Evolutionary conservation across 1,140 invertebrate species (phyloP).

Genomic region (Aphidius ervi): DNA sequence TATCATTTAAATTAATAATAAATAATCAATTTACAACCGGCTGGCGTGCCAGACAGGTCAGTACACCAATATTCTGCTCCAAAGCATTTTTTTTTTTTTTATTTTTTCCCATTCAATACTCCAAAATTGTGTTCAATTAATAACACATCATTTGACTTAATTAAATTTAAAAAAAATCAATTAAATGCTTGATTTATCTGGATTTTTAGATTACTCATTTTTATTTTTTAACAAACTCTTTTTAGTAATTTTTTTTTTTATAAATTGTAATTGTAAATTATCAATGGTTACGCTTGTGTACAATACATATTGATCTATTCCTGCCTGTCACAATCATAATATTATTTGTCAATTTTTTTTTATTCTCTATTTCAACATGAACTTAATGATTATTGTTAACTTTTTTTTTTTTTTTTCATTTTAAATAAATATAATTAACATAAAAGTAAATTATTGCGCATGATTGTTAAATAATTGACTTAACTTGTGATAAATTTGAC

Average conservation of each 20-base stretch:
- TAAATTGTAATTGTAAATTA: conserved; percentile 7
- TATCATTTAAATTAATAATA: conserved; percentile 13
- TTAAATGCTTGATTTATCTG: too few relatives aligned
- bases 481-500: too few relatives aligned
- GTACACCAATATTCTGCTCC: conserved; percentile 30
- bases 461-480: too few relatives aligned
- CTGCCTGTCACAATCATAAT: conserved; percentile 34
- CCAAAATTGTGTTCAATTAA: conserved; percentile 6
- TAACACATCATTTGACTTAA: neutral
- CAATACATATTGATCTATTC: conserved; percentile 46
- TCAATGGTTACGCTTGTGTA: conserved; percentile 31
- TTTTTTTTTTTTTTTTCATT: neutral
- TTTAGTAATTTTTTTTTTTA: neutral
- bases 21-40: conserved; percentile 30
- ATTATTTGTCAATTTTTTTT: conserved; percentile 6
- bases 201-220: too few relatives aligned
- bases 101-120: neutral
- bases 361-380: conserved; percentile 15
- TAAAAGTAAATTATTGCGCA: too few relatives aligned
- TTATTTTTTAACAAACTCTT: too few relatives aligned
- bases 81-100: conserved; percentile 24
- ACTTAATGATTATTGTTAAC: conserved; percentile 10
- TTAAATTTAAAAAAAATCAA: too few relatives aligned
- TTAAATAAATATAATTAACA: too few relatives aligned
- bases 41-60: conserved; percentile 34